Percentiles rank a stretch among this genome's conserved stretches.
Conservation (phyloP, 2,888 invertebrate species). For the Poecilobothrus nobilitatus region DNA sequence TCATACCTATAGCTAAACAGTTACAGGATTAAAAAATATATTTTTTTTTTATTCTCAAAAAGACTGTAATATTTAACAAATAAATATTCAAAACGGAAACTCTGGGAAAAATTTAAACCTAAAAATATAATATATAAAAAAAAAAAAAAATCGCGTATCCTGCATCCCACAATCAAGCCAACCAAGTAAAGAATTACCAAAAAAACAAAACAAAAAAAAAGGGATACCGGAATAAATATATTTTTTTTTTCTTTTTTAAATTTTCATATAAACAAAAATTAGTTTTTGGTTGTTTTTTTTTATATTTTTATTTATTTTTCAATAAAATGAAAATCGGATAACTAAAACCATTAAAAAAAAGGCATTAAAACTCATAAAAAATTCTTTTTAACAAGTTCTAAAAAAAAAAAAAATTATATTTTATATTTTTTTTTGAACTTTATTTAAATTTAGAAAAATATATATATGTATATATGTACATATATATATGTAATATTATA, state of each 20-base stretch:
- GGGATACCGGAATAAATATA: not conserved
- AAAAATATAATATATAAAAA: too few relatives aligned
- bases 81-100: not conserved
- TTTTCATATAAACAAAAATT: too few relatives aligned
- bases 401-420: not conserved
- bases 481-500: too few relatives aligned
- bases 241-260: not conserved
- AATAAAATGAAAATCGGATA: not conserved
- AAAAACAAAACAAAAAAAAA: too few relatives aligned
- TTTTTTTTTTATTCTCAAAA: too few relatives aligned
- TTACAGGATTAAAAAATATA: too few relatives aligned
- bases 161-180: not conserved
- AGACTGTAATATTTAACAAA: too few relatives aligned
- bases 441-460: too few relatives aligned
- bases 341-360: not conserved
- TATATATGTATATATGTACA: too few relatives aligned
- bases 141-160: not conserved
- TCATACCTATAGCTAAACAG: too few relatives aligned
- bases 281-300: not conserved
- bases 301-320: too few relatives aligned
- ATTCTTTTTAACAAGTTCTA: conserved; percentile 6
- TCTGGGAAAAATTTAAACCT: not conserved
- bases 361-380: not conserved
- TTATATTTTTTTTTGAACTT: too few relatives aligned
- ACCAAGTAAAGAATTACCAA: not conserved